A percentile compares a stretch with the other conserved stretches of the same genome.
phyloP scores from a whole-genome alignment of 1,140 invertebrate species.

The Palaemon carinicauda region DNA sequence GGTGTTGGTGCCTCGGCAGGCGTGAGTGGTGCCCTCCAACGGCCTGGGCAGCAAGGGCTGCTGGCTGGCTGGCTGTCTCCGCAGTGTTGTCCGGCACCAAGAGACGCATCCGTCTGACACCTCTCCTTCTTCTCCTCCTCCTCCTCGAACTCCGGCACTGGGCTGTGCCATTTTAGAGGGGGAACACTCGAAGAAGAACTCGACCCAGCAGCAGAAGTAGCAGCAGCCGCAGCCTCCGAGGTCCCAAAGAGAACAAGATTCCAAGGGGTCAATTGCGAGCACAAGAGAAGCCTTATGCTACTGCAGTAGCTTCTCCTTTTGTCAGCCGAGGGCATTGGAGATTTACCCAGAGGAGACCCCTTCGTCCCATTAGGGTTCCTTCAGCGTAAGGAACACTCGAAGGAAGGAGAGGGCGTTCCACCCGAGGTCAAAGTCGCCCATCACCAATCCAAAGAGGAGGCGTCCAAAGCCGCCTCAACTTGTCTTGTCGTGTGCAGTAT shows the following conservation, averaged over 20 bases:
- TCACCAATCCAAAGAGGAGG: slow-evolving; percentile 18
- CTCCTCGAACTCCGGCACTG: too few relatives aligned
- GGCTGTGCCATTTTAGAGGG: not conserved
- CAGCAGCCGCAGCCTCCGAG: too few relatives aligned
- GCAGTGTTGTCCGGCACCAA: slow-evolving; percentile 12
- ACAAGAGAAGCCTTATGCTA: too few relatives aligned
- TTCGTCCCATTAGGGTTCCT: too few relatives aligned
- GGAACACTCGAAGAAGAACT: not conserved
- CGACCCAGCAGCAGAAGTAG: not conserved
- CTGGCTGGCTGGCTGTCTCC: not conserved
- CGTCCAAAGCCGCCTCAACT: slow-evolving; percentile 17
- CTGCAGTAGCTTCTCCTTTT: too few relatives aligned
- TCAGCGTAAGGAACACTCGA: not conserved
- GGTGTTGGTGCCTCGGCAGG: slow-evolving; percentile 38
- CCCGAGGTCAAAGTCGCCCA: not conserved
- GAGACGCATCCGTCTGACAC: not conserved
- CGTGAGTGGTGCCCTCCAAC: slow-evolving; percentile 48
- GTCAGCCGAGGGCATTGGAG: too few relatives aligned
- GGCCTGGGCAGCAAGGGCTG: slow-evolving; percentile 8
- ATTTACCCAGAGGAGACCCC: too few relatives aligned
- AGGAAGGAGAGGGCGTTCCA: slow-evolving; percentile 3
- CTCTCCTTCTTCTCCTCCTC: too few relatives aligned
- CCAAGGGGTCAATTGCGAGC: too few relatives aligned
- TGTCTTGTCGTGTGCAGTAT: slow-evolving; percentile 29
- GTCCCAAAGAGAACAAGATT: too few relatives aligned